Conservation (phyloP, 2,113 vertebrate genomes). For the Gallinago jamesoni region DNA sequence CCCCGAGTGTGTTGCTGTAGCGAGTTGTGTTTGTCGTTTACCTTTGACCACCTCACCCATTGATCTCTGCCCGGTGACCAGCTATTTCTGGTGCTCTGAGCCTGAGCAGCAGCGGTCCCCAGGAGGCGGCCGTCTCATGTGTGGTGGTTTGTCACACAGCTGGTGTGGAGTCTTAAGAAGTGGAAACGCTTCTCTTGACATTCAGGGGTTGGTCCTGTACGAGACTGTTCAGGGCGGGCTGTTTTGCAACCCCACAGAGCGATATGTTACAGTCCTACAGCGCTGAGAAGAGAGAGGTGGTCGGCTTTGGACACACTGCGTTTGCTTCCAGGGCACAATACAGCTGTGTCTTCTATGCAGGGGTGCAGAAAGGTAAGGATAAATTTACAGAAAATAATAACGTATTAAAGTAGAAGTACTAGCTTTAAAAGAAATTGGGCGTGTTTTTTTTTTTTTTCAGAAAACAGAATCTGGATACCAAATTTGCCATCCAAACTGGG, state of each 20-base stretch:
- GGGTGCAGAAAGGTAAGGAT: not conserved
- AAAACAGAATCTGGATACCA: not conserved
- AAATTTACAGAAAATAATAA: not conserved
- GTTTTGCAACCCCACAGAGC: rapidly evolving
- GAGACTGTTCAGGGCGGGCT: not conserved
- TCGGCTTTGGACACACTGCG: not conserved
- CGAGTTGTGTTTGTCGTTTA: not conserved
- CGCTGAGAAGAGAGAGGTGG: not conserved
- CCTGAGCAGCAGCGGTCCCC: not conserved
- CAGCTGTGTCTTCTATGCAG: not conserved
- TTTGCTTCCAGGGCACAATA: not conserved
- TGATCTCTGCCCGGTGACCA: not conserved
- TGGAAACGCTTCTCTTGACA: not conserved
- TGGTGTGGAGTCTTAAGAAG: rapidly evolving
- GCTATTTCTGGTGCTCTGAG: not conserved
- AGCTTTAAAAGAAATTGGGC: not conserved
- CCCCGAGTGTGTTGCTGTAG: not conserved
- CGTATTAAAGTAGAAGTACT: not conserved
- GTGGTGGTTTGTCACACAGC: rapidly evolving
- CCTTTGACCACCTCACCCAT: slow-evolving; percentile 10
- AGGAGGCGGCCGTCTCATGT: rapidly evolving
- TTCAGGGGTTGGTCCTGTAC: not conserved
- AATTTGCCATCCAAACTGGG: not conserved
- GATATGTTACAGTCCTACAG: not conserved
- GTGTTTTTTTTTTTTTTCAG: not conserved